These are phyloP conservation scores for Bellardia bayeri DNA, from an alignment of 2,888 invertebrate species.

Conservation along the genomic window DNA sequence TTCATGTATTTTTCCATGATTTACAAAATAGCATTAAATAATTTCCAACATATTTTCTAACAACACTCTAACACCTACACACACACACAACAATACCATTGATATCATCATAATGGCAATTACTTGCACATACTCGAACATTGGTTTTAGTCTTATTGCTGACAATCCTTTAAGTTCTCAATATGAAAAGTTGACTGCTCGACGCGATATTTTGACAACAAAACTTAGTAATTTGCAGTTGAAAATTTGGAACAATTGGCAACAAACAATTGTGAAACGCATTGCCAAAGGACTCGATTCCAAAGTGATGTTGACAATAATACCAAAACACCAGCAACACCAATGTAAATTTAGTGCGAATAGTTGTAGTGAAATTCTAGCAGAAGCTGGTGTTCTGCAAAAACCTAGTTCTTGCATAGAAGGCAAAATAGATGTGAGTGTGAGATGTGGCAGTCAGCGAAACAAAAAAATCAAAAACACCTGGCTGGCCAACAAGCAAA, in stretches of 20 bases:
- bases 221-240: constrained; percentile 85
- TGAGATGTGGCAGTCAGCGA: constrained; percentile 11
- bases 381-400: constrained; percentile 9
- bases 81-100: not conserved
- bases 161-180: constrained; percentile 64
- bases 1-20: constrained; percentile 35
- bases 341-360: constrained; percentile 11
- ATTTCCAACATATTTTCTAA: constrained; percentile 20
- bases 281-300: constrained; percentile 83
- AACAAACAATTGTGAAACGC: constrained; percentile 84
- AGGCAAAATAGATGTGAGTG: constrained; percentile 3
- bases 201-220: constrained; percentile 80
- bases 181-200: constrained; percentile 77
- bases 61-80: not conserved
- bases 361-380: not conserved
- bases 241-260: constrained; percentile 86
- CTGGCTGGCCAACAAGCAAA: constrained; percentile 53
- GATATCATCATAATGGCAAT: not conserved
- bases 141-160: constrained; percentile 42
- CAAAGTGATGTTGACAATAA: constrained; percentile 66
- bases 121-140: constrained; percentile 13
- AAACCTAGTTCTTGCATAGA: not conserved
- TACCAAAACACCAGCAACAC: constrained; percentile 8
- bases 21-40: constrained; percentile 44
- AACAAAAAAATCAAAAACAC: constrained; percentile 54